Conservation (phyloP, 2,888 invertebrate genomes). For the Netelia melanura region DNA sequence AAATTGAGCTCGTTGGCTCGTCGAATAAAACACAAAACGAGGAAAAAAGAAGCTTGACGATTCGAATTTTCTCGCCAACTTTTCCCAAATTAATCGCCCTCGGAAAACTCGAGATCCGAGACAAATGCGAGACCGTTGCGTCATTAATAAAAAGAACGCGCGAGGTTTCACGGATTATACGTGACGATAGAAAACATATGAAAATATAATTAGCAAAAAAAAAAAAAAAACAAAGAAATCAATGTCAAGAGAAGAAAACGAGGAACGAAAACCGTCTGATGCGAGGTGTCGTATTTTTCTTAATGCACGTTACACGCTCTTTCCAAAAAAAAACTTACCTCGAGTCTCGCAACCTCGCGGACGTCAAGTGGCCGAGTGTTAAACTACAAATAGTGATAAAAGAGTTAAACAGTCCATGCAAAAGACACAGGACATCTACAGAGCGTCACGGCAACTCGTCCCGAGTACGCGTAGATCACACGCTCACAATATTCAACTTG, state of each 20-base stretch:
- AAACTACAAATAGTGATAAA: constrained; percentile 81
- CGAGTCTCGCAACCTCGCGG: constrained; percentile 79
- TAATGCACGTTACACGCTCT: constrained; percentile 62
- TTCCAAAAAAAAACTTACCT: constrained; percentile 83
- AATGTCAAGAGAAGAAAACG: background rate
- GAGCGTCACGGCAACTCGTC: constrained; percentile 75
- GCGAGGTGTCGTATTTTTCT: constrained; percentile 37
- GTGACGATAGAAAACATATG: constrained; percentile 7
- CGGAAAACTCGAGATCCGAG: constrained; percentile 48
- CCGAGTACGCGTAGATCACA: constrained; percentile 74
- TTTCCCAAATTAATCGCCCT: constrained; percentile 14
- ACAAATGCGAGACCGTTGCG: constrained; percentile 44
- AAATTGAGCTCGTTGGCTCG: background rate
- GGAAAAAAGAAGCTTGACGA: constrained; percentile 34
- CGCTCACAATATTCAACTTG: background rate
- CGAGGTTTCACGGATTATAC: background rate
- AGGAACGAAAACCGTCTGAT: constrained; percentile 39
- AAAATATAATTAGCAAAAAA: background rate
- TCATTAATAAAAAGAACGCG: background rate
- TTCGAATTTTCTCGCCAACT: constrained; percentile 5
- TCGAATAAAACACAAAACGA: constrained; percentile 23
- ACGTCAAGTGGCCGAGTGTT: constrained; percentile 79
- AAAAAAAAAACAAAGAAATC: background rate
- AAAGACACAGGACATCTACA: constrained; percentile 78
- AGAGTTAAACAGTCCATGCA: constrained; percentile 81